Conservation (phyloP, 2,888 invertebrate genomes). For the Caenorhabditis sp. region DNA sequence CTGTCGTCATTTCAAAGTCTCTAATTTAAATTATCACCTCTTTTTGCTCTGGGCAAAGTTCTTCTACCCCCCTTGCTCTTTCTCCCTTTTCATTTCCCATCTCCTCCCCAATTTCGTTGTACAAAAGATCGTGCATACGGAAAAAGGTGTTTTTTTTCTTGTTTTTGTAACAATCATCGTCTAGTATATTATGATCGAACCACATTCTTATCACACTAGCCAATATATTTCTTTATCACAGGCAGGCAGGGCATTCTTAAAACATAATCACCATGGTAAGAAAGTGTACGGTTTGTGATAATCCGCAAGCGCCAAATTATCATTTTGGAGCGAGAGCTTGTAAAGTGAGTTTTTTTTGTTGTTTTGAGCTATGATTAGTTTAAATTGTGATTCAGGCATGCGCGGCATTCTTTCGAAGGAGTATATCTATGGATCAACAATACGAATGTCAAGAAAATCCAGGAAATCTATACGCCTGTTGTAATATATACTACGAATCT, state of each 20-base stretch:
- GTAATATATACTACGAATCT: constrained; percentile 20
- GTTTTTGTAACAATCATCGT: background rate
- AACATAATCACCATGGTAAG: background rate
- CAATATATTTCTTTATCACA: background rate
- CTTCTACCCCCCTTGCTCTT: too few species aligned
- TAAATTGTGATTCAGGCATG: constrained; percentile 19
- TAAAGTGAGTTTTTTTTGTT: constrained; percentile 18
- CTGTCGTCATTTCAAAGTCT: too few species aligned
- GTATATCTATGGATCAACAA: constrained; percentile 28
- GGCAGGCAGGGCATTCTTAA: background rate
- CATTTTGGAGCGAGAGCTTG: constrained; percentile 40
- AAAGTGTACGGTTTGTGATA: constrained; percentile 37
- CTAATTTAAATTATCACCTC: too few species aligned
- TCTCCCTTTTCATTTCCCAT: too few species aligned
- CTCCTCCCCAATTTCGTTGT: too few species aligned
- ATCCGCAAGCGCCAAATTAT: constrained; percentile 34
- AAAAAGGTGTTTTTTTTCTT: too few species aligned
- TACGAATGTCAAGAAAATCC: constrained; percentile 30
- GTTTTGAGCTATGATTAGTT: background rate
- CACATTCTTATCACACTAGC: background rate
- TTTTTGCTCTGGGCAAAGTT: too few species aligned
- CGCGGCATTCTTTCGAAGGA: constrained; percentile 37
- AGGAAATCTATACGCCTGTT: background rate
- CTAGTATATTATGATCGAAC: background rate
- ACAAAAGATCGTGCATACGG: too few species aligned